Conservation (phyloP, 2,888 invertebrate species). For the Bruchidius siliquastri region DNA sequence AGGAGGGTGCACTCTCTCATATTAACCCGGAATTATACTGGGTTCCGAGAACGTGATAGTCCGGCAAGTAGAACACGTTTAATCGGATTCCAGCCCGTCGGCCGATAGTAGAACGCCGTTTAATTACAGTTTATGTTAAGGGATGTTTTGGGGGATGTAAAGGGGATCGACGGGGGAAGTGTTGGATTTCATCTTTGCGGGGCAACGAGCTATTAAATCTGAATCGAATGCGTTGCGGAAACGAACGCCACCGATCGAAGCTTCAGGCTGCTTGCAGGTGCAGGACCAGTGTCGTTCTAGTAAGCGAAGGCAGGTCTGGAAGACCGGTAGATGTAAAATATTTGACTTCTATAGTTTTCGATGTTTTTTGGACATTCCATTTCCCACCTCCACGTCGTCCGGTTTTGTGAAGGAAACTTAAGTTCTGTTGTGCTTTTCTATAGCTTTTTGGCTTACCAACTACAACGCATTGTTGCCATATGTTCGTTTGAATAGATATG, state of each 20-base stretch:
- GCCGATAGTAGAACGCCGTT: neutral
- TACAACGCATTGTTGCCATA: too few species aligned
- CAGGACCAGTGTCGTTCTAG: too few species aligned
- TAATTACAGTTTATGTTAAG: neutral
- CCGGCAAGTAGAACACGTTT: neutral
- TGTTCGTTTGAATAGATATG: too few species aligned
- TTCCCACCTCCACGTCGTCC: too few species aligned
- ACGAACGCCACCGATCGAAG: neutral
- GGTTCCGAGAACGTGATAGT: neutral
- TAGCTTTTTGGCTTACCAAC: too few species aligned
- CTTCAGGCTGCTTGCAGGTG: neutral
- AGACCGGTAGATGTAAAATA: too few species aligned
- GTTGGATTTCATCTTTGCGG: neutral
- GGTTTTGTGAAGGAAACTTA: too few species aligned
- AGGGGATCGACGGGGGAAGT: neutral
- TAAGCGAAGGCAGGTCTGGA: neutral
- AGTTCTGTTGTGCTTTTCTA: too few species aligned
- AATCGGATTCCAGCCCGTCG: neutral
- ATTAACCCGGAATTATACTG: neutral
- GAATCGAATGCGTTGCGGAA: neutral
- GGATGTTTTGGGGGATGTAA: neutral
- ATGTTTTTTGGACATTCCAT: too few species aligned
- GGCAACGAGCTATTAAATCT: neutral
- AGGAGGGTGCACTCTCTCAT: neutral
- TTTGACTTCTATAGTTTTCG: too few species aligned